These are phyloP conservation scores for Ia io DNA, from an alignment of 2,113 vertebrate species.

Conservation along the genomic window DNA sequence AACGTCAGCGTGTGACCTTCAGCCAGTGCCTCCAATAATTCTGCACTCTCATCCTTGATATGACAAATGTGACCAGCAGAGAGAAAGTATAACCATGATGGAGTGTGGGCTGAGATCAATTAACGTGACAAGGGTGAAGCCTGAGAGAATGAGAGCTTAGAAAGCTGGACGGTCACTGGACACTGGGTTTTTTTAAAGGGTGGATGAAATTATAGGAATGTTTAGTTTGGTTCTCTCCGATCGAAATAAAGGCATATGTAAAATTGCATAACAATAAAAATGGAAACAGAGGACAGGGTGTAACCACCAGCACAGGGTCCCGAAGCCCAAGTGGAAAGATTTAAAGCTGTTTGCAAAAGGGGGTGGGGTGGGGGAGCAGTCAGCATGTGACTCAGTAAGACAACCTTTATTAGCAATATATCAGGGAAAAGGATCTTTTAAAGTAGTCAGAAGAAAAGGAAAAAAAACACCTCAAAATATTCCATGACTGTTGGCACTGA, in stretches of 20 bases:
- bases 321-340: neutral
- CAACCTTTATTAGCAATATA: neutral
- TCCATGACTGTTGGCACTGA: neutral
- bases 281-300: neutral
- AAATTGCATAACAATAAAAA: slow-evolving; percentile 7
- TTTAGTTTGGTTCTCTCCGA: neutral
- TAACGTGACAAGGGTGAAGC: neutral
- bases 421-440: neutral
- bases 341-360: neutral
- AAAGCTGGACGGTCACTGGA: neutral
- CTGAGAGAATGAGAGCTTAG: neutral
- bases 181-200: neutral
- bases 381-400: neutral
- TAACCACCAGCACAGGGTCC: neutral
- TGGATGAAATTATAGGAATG: neutral
- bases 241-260: neutral
- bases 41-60: neutral
- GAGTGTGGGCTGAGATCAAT: neutral
- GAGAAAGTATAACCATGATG: neutral
- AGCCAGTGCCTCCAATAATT: neutral
- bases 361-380: neutral
- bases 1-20: neutral
- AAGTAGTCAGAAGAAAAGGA: neutral
- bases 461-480: neutral
- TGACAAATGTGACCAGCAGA: neutral